Percentiles rank a stretch among this genome's conserved stretches.
These are phyloP conservation scores for Syngnathoides biaculeatus DNA, from an alignment of 2,113 vertebrate species.

Conservation along the genomic window DNA sequence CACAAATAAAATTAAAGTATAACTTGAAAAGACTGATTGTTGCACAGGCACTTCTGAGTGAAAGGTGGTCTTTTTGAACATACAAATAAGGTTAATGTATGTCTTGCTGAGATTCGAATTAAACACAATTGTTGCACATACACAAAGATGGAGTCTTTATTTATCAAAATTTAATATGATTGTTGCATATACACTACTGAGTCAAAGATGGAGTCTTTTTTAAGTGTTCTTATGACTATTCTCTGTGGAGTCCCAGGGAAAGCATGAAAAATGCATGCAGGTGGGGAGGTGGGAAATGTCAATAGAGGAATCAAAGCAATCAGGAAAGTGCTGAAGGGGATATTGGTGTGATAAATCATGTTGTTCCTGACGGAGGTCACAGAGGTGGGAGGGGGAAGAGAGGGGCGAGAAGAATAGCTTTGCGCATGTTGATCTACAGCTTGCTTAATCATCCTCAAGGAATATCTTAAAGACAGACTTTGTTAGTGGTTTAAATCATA, in stretches of 20 bases:
- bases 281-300: conserved; percentile 52
- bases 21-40: not conserved
- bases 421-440: conserved; percentile 21
- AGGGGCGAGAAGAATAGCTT: conserved; percentile 9
- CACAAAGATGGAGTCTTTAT: conserved; percentile 16
- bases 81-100: too few relatives aligned
- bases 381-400: conserved; percentile 13
- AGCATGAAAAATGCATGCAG: conserved; percentile 58
- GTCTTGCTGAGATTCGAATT: too few relatives aligned
- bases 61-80: conserved; percentile 11
- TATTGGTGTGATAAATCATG: conserved; percentile 66
- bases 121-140: conserved; percentile 21
- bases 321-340: conserved; percentile 41
- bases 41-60: conserved; percentile 27
- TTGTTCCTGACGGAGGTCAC: conserved; percentile 47
- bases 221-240: conserved; percentile 14
- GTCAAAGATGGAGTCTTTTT: conserved; percentile 14
- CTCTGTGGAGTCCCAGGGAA: conserved; percentile 22
- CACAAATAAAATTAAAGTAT: not conserved
- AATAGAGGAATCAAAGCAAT: conserved; percentile 67
- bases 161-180: too few relatives aligned
- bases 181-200: conserved; percentile 25
- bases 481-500: conserved; percentile 50
- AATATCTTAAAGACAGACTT: conserved; percentile 41
- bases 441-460: conserved; percentile 27